Evolutionary conservation across 2,888 invertebrate species (phyloP).

Genomic region (Chirona hameri): DNA sequence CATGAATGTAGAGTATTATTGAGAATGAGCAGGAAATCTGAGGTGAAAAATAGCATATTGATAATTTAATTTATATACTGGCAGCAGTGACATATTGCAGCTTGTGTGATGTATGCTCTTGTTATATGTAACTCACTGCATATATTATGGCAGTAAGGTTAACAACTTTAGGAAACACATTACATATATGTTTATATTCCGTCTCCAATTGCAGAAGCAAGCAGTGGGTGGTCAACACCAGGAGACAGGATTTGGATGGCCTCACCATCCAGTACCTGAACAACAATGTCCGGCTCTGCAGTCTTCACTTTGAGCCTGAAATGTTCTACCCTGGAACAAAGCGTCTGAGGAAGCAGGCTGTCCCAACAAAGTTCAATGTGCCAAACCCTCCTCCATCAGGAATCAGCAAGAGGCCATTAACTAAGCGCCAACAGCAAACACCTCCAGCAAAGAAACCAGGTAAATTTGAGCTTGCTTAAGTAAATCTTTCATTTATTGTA

Average conservation of each 20-base stretch:
- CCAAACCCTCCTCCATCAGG: background rate
- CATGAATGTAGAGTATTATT: too few relatives aligned
- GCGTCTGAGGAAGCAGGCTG: background rate
- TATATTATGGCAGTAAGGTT: too few relatives aligned
- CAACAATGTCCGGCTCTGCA: background rate
- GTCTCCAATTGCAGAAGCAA: background rate
- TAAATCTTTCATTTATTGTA: background rate
- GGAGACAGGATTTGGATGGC: background rate
- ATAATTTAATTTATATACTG: too few relatives aligned
- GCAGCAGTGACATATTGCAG: too few relatives aligned
- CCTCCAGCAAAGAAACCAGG: background rate
- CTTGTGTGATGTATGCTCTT: too few relatives aligned
- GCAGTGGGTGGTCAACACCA: background rate
- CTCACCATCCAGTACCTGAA: background rate
- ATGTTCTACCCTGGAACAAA: background rate
- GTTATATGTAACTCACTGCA: too few relatives aligned
- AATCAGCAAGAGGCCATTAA: background rate
- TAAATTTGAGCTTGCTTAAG: background rate
- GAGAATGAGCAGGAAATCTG: too few relatives aligned
- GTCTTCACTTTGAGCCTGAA: background rate
- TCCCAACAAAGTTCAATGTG: background rate
- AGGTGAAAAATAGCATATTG: too few relatives aligned
- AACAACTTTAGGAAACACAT: too few relatives aligned
- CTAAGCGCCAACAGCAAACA: background rate
- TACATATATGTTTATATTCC: too few relatives aligned